Evolutionary conservation across 2,888 invertebrate species (phyloP).

Genomic region (Pelosia muscerda): DNA sequence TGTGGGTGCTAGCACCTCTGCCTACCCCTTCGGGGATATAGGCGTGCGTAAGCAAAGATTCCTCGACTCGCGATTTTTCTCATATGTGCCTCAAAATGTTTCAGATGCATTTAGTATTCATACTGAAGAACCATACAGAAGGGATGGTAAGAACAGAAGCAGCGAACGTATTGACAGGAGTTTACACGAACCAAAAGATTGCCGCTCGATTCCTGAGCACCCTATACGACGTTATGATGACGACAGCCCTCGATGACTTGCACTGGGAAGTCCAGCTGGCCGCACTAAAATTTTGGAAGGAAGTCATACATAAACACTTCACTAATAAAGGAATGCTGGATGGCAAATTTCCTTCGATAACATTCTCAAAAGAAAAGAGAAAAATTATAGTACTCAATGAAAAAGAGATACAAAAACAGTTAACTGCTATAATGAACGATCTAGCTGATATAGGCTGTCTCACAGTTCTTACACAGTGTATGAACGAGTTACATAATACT

Average conservation of each 20-base stretch:
- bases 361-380: conserved; percentile 90
- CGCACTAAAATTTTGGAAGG: conserved; percentile 89
- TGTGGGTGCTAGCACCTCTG: too few species aligned
- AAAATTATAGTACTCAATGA: conserved; percentile 90
- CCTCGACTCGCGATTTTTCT: background rate
- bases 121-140: conserved; percentile 88
- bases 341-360: conserved; percentile 90
- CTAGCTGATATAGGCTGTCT: conserved; percentile 89
- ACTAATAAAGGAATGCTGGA: conserved; percentile 89
- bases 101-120: conserved; percentile 42
- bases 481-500: conserved; percentile 88
- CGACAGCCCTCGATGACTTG: conserved; percentile 88
- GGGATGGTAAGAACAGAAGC: conserved; percentile 90
- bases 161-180: conserved; percentile 85
- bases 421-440: conserved; percentile 87
- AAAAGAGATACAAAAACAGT: conserved; percentile 86
- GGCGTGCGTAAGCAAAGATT: background rate
- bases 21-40: too few species aligned
- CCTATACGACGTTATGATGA: conserved; percentile 87
- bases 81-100: background rate
- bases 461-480: conserved; percentile 88
- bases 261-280: conserved; percentile 92
- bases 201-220: conserved; percentile 75
- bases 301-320: conserved; percentile 86
- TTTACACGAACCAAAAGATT: conserved; percentile 88